Base-by-base conservation (phyloP, 64 coral and sea anemone species). In the Stichodactyla helianthus region DNA sequence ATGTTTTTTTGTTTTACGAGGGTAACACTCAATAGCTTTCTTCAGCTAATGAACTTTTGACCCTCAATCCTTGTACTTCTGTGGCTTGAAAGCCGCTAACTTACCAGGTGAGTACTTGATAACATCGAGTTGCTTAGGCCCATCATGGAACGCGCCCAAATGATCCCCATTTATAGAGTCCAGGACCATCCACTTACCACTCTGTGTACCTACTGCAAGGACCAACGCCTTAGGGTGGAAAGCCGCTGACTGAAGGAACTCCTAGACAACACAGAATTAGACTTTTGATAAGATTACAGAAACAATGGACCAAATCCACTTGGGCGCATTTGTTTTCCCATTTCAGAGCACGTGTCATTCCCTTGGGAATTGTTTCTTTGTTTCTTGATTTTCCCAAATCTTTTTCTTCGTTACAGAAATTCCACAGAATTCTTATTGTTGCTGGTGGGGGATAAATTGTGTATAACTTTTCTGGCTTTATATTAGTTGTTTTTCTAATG, bases 61-160 rank as follows among this genome's bases (percentile, higher is more conserved):
- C 35, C 35, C 35, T 44, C 35, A 44, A 44, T 44, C 35, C 2
- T 18, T 35, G 60, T 6, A 14, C 23, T 31, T 88, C 2, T 52
- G 82, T 61, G 31, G 26, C 71, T 35, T 44, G 35, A 44, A 44
- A 44, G 35, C 2, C 1, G 35, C 35, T 44, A 44, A 44, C 35
- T 65, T 88, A 94, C 93, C 93, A 87, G 93, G 93, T 8, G 93
- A 94, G 67, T 94, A 94, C 68, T 94, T 94, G 9, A 94, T 94
- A 53, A 84, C 89, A 60, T 94, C 93, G 28, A 90, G 89, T 83
- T 94, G 93, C 53, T 94, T 89, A 4, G 93, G 81, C 1, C 93
- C 93, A 79, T 91, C 79, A 28, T 94, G 89, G 31, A 90, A 91
- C 20, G 57, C 82, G 0, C 10, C 79, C 57, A 91, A 79, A 59